Percentiles rank a stretch among this genome's conserved stretches.
Conservation (phyloP, 2,113 vertebrate species). For the Python bivittatus region DNA sequence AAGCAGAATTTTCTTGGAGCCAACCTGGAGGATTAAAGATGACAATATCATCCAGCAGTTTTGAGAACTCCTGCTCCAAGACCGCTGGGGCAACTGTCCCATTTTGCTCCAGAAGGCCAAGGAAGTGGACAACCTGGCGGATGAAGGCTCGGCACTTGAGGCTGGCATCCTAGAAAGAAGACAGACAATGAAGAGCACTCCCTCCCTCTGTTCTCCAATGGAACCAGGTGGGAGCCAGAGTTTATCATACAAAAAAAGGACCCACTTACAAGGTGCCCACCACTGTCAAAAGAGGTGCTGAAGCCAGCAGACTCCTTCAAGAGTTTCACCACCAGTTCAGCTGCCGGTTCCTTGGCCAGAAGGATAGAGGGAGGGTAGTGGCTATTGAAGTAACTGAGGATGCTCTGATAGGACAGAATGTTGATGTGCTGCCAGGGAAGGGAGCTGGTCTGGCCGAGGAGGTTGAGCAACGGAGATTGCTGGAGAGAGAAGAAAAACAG, state of each 20-base stretch:
- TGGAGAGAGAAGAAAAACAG: slow-evolving; percentile 60
- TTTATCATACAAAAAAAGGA: not conserved
- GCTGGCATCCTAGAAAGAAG: slow-evolving; percentile 76
- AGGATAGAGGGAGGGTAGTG: slow-evolving; percentile 89
- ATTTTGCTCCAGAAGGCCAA: slow-evolving; percentile 88
- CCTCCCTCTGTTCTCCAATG: not conserved
- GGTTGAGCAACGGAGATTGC: slow-evolving; percentile 87
- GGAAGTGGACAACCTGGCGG: slow-evolving; percentile 82
- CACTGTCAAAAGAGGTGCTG: slow-evolving; percentile 70
- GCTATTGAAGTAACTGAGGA: slow-evolving; percentile 87
- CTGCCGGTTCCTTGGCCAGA: slow-evolving; percentile 79
- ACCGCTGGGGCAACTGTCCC: slow-evolving; percentile 81
- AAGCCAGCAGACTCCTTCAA: slow-evolving; percentile 90
- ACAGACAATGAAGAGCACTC: fast-evolving
- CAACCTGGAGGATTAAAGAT: slow-evolving; percentile 90
- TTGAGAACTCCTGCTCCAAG: slow-evolving; percentile 87
- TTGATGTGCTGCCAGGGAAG: slow-evolving; percentile 93
- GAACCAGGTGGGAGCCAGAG: not conserved
- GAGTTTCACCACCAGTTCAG: slow-evolving; percentile 83
- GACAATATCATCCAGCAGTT: slow-evolving; percentile 85
- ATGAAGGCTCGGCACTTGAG: slow-evolving; percentile 80
- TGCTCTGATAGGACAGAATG: slow-evolving; percentile 84
- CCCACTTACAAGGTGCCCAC: slow-evolving; percentile 82
- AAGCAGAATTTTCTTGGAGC: not conserved
- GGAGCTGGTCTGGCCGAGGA: slow-evolving; percentile 88